A percentile compares a stretch with the other conserved stretches of the same genome.
These are phyloP conservation scores for Imbricaverruca yamaguchii DNA, from an alignment of 2,888 invertebrate genomes.

Conservation along the genomic window DNA sequence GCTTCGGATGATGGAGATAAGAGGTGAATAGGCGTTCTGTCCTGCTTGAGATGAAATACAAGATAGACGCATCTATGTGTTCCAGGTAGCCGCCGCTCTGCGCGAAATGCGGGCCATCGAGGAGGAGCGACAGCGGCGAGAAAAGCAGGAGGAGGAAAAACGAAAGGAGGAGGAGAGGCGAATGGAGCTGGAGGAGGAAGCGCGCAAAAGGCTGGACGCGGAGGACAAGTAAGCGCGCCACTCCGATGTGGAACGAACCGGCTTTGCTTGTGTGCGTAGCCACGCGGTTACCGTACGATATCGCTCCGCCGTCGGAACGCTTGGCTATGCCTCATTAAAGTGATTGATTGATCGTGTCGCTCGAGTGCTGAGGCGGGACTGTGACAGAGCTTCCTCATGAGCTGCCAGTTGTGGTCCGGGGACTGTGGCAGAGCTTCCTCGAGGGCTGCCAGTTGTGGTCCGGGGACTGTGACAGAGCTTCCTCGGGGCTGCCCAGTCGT, in stretches of 20 bases:
- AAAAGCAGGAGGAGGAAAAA: conserved; percentile 34
- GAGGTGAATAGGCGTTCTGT: too few relatives aligned
- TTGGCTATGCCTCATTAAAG: too few relatives aligned
- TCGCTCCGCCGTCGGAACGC: too few relatives aligned
- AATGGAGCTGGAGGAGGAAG: conserved; percentile 34
- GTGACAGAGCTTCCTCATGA: too few relatives aligned
- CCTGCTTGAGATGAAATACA: too few relatives aligned
- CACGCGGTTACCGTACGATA: too few relatives aligned
- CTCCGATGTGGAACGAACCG: conserved; percentile 22
- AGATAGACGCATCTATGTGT: not conserved
- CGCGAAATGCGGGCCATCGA: conserved; percentile 57
- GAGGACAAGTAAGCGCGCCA: conserved; percentile 61
- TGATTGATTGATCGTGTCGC: too few relatives aligned
- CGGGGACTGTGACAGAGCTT: too few relatives aligned
- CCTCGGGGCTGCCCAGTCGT: not conserved
- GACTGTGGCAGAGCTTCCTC: not conserved
- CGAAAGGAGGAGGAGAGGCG: conserved; percentile 34
- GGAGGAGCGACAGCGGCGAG: conserved; percentile 37
- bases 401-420: too few relatives aligned
- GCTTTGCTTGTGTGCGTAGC: not conserved
- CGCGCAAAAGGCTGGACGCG: conserved; percentile 49
- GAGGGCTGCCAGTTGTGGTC: too few relatives aligned
- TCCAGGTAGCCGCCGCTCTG: conserved; percentile 62
- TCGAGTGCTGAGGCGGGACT: too few relatives aligned
- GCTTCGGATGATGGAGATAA: too few relatives aligned